A percentile compares a stretch with the other conserved stretches of the same genome.
Conservation (phyloP, 2,113 vertebrate genomes). For the Lonchura striata region DNA sequence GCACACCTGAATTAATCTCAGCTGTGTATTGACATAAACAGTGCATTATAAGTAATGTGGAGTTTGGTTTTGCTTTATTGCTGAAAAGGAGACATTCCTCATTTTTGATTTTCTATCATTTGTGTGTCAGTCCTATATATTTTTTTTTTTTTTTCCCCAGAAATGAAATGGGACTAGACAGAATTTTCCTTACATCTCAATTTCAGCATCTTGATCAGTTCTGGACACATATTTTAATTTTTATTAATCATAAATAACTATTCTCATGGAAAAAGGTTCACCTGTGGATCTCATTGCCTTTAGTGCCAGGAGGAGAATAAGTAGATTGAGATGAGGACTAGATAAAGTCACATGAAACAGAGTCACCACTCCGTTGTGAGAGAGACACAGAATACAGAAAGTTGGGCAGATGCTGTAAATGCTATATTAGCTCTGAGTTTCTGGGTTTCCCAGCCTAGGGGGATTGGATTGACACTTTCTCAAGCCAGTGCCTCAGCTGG, state of each 20-base stretch:
- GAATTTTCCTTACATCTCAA: background rate
- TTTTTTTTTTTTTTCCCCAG: background rate
- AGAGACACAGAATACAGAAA: background rate
- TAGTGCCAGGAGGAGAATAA: background rate
- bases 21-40: background rate
- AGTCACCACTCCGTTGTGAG: background rate
- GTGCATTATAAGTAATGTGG: background rate
- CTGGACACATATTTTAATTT: background rate
- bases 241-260: background rate
- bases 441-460: background rate
- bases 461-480: background rate
- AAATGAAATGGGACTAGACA: background rate
- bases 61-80: background rate
- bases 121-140: background rate
- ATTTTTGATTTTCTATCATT: background rate
- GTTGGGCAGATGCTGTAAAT: background rate
- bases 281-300: background rate
- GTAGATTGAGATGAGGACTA: rapidly evolving
- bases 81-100: background rate
- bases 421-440: background rate
- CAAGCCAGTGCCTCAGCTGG: background rate
- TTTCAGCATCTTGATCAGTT: background rate
- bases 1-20: background rate
- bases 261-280: background rate
- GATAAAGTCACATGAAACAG: background rate